Conservation (phyloP, 2,113 vertebrate species). For the Cebus imitator region DNA sequence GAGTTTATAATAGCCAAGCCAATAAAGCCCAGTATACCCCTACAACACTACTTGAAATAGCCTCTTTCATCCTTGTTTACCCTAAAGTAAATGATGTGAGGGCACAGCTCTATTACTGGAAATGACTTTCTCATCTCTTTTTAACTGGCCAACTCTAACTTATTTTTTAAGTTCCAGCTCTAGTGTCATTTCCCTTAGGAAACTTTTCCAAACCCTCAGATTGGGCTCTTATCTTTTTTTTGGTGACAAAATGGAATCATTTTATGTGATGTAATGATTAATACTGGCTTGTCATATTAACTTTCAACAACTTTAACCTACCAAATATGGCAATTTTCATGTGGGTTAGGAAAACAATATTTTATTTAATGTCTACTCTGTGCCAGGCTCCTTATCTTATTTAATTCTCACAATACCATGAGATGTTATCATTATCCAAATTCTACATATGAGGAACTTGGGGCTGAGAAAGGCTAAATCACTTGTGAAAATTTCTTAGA, state of each 20-base stretch:
- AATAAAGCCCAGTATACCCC: background rate
- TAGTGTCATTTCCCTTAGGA: background rate
- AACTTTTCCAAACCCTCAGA: background rate
- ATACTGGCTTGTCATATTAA: background rate
- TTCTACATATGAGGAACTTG: background rate
- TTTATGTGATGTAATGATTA: slow-evolving; percentile 1
- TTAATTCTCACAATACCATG: background rate
- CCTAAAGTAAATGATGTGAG: background rate
- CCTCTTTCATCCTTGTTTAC: background rate
- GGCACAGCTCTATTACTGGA: background rate
- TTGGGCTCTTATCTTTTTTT: background rate
- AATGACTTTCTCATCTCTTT: background rate
- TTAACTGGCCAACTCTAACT: background rate
- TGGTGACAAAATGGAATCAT: background rate
- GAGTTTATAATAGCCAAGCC: background rate
- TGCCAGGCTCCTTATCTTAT: background rate
- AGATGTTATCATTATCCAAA: background rate
- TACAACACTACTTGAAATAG: background rate
- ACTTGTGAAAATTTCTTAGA: background rate
- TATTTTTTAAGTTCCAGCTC: background rate
- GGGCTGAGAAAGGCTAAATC: background rate
- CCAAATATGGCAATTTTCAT: background rate
- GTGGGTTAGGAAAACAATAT: background rate
- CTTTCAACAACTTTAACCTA: slow-evolving; percentile 5
- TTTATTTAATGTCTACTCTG: background rate